A percentile compares a stretch with the other conserved stretches of the same genome.
phyloP scores from a whole-genome alignment of 30 jellyfish, hydroid and myxozoan species.

The Nemopilema nomurai region DNA sequence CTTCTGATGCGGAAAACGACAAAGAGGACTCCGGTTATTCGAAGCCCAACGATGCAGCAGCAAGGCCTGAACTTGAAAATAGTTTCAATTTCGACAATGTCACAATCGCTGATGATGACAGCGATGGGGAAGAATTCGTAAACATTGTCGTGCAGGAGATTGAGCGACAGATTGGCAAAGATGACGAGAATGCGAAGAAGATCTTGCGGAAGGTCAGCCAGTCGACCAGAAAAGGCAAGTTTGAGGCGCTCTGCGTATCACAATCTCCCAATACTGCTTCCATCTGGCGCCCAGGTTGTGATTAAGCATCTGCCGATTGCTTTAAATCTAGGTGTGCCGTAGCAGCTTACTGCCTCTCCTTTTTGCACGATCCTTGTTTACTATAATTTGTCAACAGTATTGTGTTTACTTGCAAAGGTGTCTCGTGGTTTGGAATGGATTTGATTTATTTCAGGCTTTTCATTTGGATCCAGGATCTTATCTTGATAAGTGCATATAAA shows the following conservation, averaged over 20 bases:
- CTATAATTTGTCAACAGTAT: no score
- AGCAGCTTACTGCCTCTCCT: no score
- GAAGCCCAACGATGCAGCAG: constrained; percentile 6
- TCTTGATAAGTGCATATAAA: no score
- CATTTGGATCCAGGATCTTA: no score
- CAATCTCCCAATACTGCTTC: not conserved
- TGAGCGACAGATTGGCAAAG: constrained; percentile 64
- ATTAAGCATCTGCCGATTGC: no score
- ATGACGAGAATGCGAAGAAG: constrained; percentile 57
- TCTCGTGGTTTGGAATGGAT: no score
- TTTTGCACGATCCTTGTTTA: no score
- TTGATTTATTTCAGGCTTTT: no score
- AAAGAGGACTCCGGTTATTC: constrained; percentile 39
- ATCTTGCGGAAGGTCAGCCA: constrained; percentile 64
- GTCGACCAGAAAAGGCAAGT: constrained; percentile 22
- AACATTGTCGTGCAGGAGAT: constrained; percentile 91
- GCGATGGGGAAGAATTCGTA: constrained; percentile 96
- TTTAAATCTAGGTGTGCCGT: no score
- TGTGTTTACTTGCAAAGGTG: no score
- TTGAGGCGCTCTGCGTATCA: not conserved
- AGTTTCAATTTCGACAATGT: constrained; percentile 69
- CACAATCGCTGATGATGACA: constrained; percentile 77
- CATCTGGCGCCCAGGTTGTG: no score
- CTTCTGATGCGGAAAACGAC: constrained; percentile 43
- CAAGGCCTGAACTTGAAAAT: constrained; percentile 35